phyloP scores from a whole-genome alignment of 1,140 invertebrate genomes.

The Nasonia longicornis region DNA sequence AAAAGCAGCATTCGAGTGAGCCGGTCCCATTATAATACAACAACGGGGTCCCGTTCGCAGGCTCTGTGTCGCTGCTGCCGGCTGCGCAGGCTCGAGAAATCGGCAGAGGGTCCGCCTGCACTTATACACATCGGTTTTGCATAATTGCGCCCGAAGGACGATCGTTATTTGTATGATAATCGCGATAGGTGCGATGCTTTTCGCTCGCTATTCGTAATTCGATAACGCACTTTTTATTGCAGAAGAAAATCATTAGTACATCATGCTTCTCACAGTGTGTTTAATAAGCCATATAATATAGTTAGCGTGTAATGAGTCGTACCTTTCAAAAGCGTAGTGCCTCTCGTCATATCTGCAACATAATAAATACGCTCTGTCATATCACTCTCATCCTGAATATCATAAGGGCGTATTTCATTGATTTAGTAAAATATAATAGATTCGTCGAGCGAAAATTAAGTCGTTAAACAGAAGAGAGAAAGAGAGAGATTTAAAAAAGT shows the following conservation, averaged over 20 bases:
- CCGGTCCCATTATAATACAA: conserved; percentile 56
- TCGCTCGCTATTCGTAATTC: conserved; percentile 3
- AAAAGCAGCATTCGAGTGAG: conserved; percentile 62
- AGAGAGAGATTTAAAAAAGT: not conserved
- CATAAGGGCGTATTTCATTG: not conserved
- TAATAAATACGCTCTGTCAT: conserved; percentile 66
- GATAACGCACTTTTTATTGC: conserved; percentile 41
- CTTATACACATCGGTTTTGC: conserved; percentile 50
- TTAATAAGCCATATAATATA: conserved; percentile 6
- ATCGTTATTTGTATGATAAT: conserved; percentile 52
- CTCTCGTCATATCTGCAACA: conserved; percentile 70
- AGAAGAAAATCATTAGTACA: not conserved
- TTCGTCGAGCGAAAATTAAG: too few species aligned
- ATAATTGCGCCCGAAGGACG: conserved; percentile 55
- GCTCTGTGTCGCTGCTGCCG: not conserved
- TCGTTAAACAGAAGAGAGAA: not conserved
- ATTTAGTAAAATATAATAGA: not conserved
- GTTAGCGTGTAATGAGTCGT: conserved; percentile 47
- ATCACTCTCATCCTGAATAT: conserved; percentile 45
- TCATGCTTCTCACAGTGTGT: not conserved
- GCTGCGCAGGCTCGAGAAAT: not conserved
- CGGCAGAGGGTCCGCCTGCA: conserved; percentile 39
- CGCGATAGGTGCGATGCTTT: conserved; percentile 10
- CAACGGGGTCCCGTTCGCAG: conserved; percentile 46
- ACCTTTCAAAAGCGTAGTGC: conserved; percentile 70